Base-by-base conservation (phyloP, 2,797 vertebrate genomes). In the Agapornis canus region DNA sequence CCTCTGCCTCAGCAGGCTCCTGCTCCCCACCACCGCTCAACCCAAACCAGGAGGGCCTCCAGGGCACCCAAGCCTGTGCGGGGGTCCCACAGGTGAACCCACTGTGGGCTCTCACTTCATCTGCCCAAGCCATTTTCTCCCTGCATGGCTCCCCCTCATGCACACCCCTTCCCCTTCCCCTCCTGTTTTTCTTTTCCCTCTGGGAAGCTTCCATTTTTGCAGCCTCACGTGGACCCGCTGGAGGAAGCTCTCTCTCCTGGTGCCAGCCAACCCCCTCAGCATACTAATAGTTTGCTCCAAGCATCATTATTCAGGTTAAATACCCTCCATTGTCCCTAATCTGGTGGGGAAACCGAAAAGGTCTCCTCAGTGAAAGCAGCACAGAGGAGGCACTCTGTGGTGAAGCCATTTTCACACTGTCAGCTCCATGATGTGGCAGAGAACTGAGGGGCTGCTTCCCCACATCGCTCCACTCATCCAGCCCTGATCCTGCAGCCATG, bases 241-340 rank as follows among this genome's bases (percentile, higher is more conserved):
- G 72, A 84, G 61, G 51, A 91, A 91, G 47, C 54, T 66, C 23
- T 61, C 63, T 83, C 43, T 88, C 59, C 79, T 47, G 47, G 42
- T 14, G 4, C 72, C 81, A 69, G 5, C 66, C 57, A 68, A 79
- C 89, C 37, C 59, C 73, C 54, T 88, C 66, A 84, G 91, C 89
- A 86, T 90, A 90, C 89, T 96, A 93, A 84, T 89, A 57, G 81
- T 90, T 92, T 76, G 65, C 80, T 89, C 47, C 63, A 65, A 90
- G 86, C 81, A 51, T 78, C 31, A 0, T 93, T 93, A 90, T 92
- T 95, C 80, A 64, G 72, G 57, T 92, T 92, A 94, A 93, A 86
- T 81, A 69, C 89, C 56, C 86, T 86, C 59, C 71, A 82, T 94
- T 95, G 91, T 96, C 66, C 71, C 81, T 85, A 49, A 82, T 75